Conservation (phyloP, 2,113 vertebrate species). For the Lophotis ruficrista region DNA sequence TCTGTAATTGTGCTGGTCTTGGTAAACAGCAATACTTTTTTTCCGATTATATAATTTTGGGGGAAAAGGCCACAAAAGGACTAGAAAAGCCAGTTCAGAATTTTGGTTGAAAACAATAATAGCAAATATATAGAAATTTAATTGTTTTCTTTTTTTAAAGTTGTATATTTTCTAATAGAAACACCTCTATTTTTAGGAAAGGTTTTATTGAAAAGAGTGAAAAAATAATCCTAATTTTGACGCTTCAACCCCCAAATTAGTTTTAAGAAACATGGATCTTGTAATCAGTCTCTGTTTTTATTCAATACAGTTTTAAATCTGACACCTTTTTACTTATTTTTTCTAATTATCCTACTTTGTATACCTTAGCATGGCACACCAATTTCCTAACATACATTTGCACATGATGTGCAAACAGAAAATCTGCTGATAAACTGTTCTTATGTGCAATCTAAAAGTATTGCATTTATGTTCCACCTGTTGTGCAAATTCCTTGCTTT, state of each 20-base stretch:
- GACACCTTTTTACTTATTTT: background rate
- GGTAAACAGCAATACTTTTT: background rate
- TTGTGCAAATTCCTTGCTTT: background rate
- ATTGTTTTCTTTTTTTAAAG: background rate
- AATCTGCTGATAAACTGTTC: background rate
- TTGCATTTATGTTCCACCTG: background rate
- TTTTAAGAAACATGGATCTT: background rate
- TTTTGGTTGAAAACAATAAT: background rate
- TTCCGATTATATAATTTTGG: background rate
- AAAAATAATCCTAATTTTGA: background rate
- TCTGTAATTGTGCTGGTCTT: background rate
- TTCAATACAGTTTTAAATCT: background rate
- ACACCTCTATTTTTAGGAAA: background rate
- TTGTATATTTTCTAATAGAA: background rate
- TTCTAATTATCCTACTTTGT: background rate
- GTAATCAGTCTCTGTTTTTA: background rate
- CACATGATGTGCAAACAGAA: background rate
- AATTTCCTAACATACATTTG: background rate
- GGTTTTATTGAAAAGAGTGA: background rate
- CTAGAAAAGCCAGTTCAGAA: background rate
- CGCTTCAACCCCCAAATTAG: background rate
- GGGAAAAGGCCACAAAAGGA: background rate
- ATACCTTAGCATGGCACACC: background rate
- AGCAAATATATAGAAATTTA: accelerated
- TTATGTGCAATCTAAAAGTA: background rate